A percentile compares a stretch with the other conserved stretches of the same genome.
Evolutionary conservation across 2,888 invertebrate species (phyloP).

Genomic region (Aphodius granarius): DNA sequence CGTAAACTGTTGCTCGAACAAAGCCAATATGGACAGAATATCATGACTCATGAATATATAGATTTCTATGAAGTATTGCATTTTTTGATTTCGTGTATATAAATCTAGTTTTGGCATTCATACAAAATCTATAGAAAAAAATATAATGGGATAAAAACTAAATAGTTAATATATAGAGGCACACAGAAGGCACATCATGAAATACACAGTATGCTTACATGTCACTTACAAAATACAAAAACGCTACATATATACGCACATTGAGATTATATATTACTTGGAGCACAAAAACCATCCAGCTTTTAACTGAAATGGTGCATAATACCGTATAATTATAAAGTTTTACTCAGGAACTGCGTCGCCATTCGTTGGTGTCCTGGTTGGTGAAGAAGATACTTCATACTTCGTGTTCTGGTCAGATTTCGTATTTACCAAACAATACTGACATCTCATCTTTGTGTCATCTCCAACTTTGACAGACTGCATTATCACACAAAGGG

Average conservation of each 20-base stretch:
- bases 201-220: conserved; percentile 1
- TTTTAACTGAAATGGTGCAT: background rate
- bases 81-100: background rate
- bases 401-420: conserved; percentile 44
- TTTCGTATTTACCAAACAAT: conserved; percentile 55
- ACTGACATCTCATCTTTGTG: conserved; percentile 72
- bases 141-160: background rate
- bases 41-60: no score
- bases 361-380: conserved; percentile 35
- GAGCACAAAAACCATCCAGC: background rate
- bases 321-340: background rate
- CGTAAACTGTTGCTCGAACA: no score
- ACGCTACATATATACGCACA: no score
- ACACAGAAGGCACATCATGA: conserved; percentile 27
- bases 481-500: conserved; percentile 68
- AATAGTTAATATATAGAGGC: conserved; percentile 21
- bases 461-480: conserved; percentile 75
- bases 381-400: conserved; percentile 48
- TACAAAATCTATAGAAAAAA: background rate
- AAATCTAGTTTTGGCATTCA: background rate
- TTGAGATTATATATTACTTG: background rate
- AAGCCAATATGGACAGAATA: no score
- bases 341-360: conserved; percentile 23
- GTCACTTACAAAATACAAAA: conserved; percentile 3
- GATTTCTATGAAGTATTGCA: no score